Evolutionary conservation across 2,888 invertebrate genomes (phyloP).

Genomic region (Drosophila lacicola): DNA sequence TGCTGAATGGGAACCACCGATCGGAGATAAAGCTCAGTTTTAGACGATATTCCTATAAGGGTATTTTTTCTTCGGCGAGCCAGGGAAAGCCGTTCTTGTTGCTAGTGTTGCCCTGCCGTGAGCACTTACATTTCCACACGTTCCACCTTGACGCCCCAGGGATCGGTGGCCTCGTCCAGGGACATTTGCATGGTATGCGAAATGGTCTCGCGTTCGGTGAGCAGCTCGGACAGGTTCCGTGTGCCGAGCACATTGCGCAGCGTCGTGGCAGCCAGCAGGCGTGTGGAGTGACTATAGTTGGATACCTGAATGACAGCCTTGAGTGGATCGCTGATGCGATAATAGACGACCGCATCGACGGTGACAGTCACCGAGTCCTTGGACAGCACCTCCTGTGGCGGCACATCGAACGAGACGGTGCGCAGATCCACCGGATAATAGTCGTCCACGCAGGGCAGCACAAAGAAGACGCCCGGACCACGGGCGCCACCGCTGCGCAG

Average conservation of each 20-base stretch:
- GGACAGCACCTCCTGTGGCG: constrained; percentile 97
- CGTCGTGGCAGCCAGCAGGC: constrained; percentile 93
- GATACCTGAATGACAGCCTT: constrained; percentile 91
- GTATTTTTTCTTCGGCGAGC: too few species aligned
- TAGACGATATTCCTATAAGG: too few species aligned
- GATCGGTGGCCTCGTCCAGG: constrained; percentile 89
- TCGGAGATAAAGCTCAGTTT: too few species aligned
- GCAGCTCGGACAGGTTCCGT: constrained; percentile 94
- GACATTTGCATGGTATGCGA: constrained; percentile 95
- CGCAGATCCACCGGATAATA: constrained; percentile 97
- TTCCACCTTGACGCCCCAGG: constrained; percentile 97
- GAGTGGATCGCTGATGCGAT: constrained; percentile 91
- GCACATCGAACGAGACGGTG: constrained; percentile 97
- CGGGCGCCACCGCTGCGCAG: constrained; percentile 85
- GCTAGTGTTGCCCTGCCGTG: too few species aligned
- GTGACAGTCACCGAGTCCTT: constrained; percentile 97
- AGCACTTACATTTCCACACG: constrained; percentile 95
- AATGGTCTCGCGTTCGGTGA: constrained; percentile 96
- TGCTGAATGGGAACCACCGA: too few species aligned
- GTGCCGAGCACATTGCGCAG: constrained; percentile 96
- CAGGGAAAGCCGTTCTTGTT: too few species aligned
- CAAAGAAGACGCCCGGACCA: constrained; percentile 96
- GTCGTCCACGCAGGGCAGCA: constrained; percentile 96
- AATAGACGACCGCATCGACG: constrained; percentile 95
- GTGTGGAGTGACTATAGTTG: constrained; percentile 93